Percentiles rank a stretch among this genome's conserved stretches.
Conservation (phyloP, 2,888 invertebrate genomes). For the Chrysolina haemoptera region DNA sequence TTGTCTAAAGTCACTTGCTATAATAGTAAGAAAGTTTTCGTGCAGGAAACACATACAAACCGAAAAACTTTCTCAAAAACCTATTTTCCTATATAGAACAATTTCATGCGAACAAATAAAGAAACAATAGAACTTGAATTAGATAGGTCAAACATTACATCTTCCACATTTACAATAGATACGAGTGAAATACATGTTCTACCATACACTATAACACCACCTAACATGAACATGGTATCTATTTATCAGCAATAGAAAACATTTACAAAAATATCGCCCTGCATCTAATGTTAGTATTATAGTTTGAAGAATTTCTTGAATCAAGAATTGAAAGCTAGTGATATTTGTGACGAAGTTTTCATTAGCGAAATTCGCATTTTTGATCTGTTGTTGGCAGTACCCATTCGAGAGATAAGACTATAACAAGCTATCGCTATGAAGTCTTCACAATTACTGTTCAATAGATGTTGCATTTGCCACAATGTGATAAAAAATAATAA, state of each 20-base stretch:
- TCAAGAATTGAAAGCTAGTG: conserved; percentile 5
- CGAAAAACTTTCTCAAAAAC: too few relatives aligned
- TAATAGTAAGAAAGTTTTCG: too few relatives aligned
- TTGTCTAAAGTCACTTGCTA: too few relatives aligned
- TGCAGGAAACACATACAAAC: too few relatives aligned
- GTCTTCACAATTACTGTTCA: neutral
- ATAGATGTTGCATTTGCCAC: neutral
- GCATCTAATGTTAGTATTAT: conserved; percentile 11
- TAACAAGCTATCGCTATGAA: neutral
- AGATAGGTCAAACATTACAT: too few relatives aligned
- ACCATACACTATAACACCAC: neutral
- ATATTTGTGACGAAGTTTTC: conserved; percentile 5
- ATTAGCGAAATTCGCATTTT: neutral
- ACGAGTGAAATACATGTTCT: neutral
- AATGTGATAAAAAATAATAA: neutral
- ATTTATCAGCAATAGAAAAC: conserved; percentile 11
- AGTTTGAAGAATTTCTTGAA: neutral
- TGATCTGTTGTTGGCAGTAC: neutral
- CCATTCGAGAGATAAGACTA: neutral
- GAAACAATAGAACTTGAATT: too few relatives aligned
- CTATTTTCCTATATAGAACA: too few relatives aligned
- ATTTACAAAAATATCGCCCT: conserved; percentile 17
- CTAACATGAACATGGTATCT: neutral
- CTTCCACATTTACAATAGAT: too few relatives aligned
- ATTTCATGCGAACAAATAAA: too few relatives aligned